Base-by-base conservation (phyloP, 1,140 invertebrate genomes). In the Drosophila pseudoananassae region DNA sequence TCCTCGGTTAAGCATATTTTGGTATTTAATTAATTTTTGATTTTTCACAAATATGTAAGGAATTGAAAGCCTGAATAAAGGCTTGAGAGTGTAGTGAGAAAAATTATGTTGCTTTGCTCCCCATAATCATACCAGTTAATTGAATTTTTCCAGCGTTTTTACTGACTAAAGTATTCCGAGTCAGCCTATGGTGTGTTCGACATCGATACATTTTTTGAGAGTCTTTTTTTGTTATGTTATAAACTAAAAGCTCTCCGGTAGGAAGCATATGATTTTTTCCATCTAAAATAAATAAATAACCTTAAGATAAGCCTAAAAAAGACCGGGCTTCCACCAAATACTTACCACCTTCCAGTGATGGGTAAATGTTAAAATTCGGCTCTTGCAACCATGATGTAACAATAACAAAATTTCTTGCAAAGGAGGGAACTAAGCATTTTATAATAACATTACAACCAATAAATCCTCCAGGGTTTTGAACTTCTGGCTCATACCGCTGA, bases 311-410 rank as follows among this genome's bases (percentile, higher is more conserved):
- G 17, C 6, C 0, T 15, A 15, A 27, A 33, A 51, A 6, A 9
- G 2, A 10, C 2, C 8, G 9, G 5, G 2, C 1, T 4, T 4
- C 1, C 7, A 45, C 12, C 12, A 55, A 23, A 43, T 1, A 17
- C 20, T 40, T 71, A 85, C 83, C 87, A 20, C 83, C 83, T 27
- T 85, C 83, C 23, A 90, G 14, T 4, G 87, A 90, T 65, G 87
- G 87, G 60, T 89, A 91, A 36, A 91, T 91, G 55, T 91, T 91
- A 56, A 90, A 95, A 7, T 94, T 93, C 0, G 95, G 94, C 70
- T 96, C 96, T 78, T 94, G 95, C 36, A 95, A 92, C 97, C 97
- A 98, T 14, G 95, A 95, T 5, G 96, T 95, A 1, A 97, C 96
- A 59, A 95, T 94, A 38, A 97, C 96, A 90, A 96, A 94, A 71